Conservation (phyloP, 2,888 invertebrate genomes). For the Polydrusus pterygomalis region DNA sequence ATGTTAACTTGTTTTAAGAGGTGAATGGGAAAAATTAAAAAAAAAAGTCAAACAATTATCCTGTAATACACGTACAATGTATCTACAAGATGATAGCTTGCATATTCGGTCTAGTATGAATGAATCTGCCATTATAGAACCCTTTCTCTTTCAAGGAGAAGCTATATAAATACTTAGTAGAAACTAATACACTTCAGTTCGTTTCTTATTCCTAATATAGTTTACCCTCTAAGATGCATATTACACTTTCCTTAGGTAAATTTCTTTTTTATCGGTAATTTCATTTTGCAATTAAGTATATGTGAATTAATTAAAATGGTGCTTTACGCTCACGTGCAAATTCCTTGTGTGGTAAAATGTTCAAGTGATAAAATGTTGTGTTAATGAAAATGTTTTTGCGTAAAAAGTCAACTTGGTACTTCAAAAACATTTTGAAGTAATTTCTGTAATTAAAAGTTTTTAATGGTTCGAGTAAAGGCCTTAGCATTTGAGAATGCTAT, state of each 20-base stretch:
- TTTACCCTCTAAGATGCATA: slow-evolving; percentile 44
- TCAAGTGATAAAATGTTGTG: slow-evolving; percentile 4
- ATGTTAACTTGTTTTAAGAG: background rate
- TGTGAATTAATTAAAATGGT: slow-evolving; percentile 10
- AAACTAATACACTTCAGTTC: slow-evolving; percentile 41
- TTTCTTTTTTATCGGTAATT: slow-evolving; percentile 12
- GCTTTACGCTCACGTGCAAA: background rate
- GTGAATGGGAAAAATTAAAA: slow-evolving; percentile 9
- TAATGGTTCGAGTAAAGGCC: background rate
- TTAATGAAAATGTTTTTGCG: slow-evolving; percentile 29
- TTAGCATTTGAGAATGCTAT: too few relatives aligned
- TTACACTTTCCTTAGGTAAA: slow-evolving; percentile 47
- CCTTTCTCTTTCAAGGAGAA: slow-evolving; percentile 52
- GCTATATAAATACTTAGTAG: slow-evolving; percentile 51
- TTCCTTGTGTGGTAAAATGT: background rate
- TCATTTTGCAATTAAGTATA: background rate
- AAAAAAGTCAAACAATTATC: slow-evolving; percentile 12
- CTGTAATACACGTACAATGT: slow-evolving; percentile 18
- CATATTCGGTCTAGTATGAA: slow-evolving; percentile 44
- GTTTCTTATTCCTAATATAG: slow-evolving; percentile 33
- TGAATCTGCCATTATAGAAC: slow-evolving; percentile 49
- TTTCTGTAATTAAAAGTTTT: slow-evolving; percentile 1
- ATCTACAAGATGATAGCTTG: slow-evolving; percentile 34
- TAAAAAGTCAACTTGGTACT: slow-evolving; percentile 19
- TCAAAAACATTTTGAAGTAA: slow-evolving; percentile 27